Evolutionary conservation across 1,140 invertebrate species (phyloP), one percentile per base, ranked within the genome.

Genomic region (Hypothenemus hampei): DNA sequence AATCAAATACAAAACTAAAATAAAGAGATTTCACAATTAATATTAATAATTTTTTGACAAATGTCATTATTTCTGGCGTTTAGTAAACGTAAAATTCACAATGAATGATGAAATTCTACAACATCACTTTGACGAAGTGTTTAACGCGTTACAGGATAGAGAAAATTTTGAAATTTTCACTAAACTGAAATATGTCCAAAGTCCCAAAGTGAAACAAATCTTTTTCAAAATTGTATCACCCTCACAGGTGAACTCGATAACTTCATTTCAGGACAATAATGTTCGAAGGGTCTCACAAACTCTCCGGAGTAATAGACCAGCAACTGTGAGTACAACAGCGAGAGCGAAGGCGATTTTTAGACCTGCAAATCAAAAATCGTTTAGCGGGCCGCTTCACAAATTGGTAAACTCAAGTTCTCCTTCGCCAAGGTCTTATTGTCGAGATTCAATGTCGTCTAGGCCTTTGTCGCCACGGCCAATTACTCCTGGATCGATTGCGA

Each of bases 131-230:
- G 50, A 61, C 19, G 56, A 61, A 44, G 60, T 61, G 4, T 58
- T 61, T 26, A 56, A 15, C 20, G 56, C 56, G 1, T 31, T 61
- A n/a, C 51, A 61, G 44, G 60, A 61, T 26, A 23, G 29, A 24
- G 56, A 61, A 31, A 61, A 61, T 36, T 58, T 58, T 24, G 60
- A 58, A 48, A 61, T 61, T 21, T 61, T 61, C 36, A 61, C 60
- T 2, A 58, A 58, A 52, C 16, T 56, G 2, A 58, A 56, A 33
- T 24, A 10, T 5, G 21, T 26, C 6, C 33, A 24, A 7, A 10
- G 22, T 20, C 60, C 60, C 2, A 55, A 26, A 43, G 39, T 61
- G 10, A 53, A 49, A 15, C 40, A 26, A 47, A 58, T 51, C 3
- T 56, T 58, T 24, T 52, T 57, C 15, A 61, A 61, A 31, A 54